Conservation (phyloP, 2,113 vertebrate genomes). For the Poeciliopsis prolifica region DNA sequence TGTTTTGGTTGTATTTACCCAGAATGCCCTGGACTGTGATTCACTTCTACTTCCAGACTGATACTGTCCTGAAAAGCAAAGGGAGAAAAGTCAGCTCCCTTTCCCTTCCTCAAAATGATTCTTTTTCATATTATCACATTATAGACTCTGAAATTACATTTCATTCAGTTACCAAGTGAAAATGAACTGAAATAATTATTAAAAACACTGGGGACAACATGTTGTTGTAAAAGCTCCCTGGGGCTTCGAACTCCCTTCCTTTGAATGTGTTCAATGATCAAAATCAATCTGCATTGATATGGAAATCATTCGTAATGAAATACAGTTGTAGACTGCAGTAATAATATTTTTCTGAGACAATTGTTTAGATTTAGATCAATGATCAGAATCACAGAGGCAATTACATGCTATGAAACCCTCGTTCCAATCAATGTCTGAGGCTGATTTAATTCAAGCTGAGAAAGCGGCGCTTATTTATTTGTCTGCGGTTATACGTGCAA, state of each 20-base stretch:
- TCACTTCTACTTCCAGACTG: too few species aligned
- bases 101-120: slow-evolving; percentile 39
- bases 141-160: slow-evolving; percentile 44
- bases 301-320: slow-evolving; percentile 50
- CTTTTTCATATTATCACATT: slow-evolving; percentile 39
- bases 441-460: slow-evolving; percentile 65
- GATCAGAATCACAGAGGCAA: slow-evolving; percentile 70
- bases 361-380: slow-evolving; percentile 64
- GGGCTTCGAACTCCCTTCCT: background rate
- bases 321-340: slow-evolving; percentile 31
- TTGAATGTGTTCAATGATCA: slow-evolving; percentile 16
- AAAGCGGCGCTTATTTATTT: slow-evolving; percentile 59
- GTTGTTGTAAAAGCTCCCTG: background rate
- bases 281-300: slow-evolving; percentile 33
- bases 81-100: background rate
- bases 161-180: slow-evolving; percentile 22
- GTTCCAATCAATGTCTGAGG: slow-evolving; percentile 61
- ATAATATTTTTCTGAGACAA: slow-evolving; percentile 28
- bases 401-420: slow-evolving; percentile 63
- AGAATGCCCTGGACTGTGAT: too few species aligned
- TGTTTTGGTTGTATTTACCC: too few species aligned
- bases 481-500: slow-evolving; percentile 59
- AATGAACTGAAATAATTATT: slow-evolving; percentile 29
- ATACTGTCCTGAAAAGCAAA: background rate
- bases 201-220: slow-evolving; percentile 3